A percentile compares a stretch with the other conserved stretches of the same genome.
Evolutionary conservation across 1,140 invertebrate species (phyloP).

Genomic region (Lucilia sericata): DNA sequence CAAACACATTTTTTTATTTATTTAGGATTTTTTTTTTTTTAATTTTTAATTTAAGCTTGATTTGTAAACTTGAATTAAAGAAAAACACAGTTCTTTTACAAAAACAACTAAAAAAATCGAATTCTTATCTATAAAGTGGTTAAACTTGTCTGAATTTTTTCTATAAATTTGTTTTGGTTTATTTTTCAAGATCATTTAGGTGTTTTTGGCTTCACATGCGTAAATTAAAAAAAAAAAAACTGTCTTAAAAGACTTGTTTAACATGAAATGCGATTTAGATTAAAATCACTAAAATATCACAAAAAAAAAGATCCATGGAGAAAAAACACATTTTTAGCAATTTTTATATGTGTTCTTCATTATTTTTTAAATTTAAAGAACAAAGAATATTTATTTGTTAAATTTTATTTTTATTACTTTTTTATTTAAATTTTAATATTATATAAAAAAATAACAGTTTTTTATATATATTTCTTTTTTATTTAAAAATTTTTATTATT

Average conservation of each 20-base stretch:
- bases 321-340: too few species aligned
- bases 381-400: too few species aligned
- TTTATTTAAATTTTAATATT: too few species aligned
- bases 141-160: background rate
- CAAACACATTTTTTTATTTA: background rate
- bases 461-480: background rate
- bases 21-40: background rate
- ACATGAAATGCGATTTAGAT: background rate
- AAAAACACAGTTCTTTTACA: background rate
- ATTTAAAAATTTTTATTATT: background rate
- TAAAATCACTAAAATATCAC: background rate
- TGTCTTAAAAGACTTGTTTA: background rate
- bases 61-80: slow-evolving; percentile 2
- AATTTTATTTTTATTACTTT: too few species aligned
- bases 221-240: background rate
- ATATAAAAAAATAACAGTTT: background rate
- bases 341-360: too few species aligned
- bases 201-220: background rate
- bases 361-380: too few species aligned
- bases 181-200: slow-evolving; percentile 33
- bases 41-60: background rate
- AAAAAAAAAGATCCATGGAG: background rate
- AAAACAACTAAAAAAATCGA: background rate
- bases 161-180: too few species aligned
- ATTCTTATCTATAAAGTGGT: slow-evolving; percentile 26